These are phyloP conservation scores for Cladopsammia gracilis DNA, from an alignment of 64 coral and sea anemone genomes.

Conservation along the genomic window DNA sequence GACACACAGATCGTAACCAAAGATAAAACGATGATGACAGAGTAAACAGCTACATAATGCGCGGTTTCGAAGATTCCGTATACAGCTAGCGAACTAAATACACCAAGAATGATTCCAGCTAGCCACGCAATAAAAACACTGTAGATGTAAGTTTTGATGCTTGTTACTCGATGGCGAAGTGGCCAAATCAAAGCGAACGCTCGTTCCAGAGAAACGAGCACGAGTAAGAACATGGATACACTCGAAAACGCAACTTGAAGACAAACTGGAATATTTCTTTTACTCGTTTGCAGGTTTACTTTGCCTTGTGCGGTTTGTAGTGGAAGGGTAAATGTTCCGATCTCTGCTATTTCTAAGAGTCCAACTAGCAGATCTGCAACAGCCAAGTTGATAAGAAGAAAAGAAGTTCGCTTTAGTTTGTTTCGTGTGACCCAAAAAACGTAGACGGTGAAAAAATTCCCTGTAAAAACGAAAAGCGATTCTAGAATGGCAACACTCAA, in stretches of 20 bases:
- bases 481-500: too few species aligned
- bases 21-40: not conserved
- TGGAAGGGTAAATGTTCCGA: too few species aligned
- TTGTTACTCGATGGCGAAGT: not conserved
- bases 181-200: not conserved
- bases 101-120: not conserved
- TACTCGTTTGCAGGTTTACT: too few species aligned
- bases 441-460: not conserved
- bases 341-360: not conserved
- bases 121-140: not conserved
- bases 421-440: not conserved
- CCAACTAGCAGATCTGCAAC: constrained; percentile 7
- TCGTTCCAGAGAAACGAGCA: not conserved
- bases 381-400: constrained; percentile 19
- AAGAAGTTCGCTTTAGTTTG: not conserved
- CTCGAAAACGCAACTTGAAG: not conserved
- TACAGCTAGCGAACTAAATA: not conserved
- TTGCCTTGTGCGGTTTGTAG: too few species aligned
- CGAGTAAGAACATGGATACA: not conserved
- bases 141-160: not conserved
- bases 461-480: not conserved
- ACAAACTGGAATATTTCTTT: too few species aligned
- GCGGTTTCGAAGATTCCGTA: not conserved
- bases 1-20: not conserved
- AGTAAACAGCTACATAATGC: not conserved